phyloP scores from a whole-genome alignment of 2,797 vertebrate genomes.

The Paratrypauchen microcephalus region DNA sequence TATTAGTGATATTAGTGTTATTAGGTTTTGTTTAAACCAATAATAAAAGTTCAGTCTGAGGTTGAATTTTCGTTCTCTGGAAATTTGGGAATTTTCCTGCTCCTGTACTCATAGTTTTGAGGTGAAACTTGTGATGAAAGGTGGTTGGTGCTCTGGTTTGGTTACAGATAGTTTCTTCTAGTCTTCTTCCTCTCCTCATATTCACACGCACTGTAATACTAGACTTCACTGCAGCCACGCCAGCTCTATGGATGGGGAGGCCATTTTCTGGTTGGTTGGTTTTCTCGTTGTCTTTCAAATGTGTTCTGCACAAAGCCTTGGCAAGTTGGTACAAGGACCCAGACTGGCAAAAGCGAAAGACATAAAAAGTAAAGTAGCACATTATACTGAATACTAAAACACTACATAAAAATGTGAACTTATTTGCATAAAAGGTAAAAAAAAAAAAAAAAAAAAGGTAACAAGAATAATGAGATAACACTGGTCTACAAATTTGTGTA shows the following conservation, averaged over 20 bases:
- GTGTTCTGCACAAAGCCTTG: conserved; percentile 1
- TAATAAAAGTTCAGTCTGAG: too few species aligned
- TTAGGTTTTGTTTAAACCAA: too few species aligned
- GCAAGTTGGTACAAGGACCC: background rate
- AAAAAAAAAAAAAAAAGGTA: too few species aligned
- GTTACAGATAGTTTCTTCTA: conserved; percentile 60
- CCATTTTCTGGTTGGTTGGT: conserved; percentile 7
- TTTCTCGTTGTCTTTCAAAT: background rate
- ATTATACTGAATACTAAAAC: background rate
- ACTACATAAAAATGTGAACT: background rate
- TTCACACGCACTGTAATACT: conserved; percentile 18
- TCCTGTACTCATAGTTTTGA: conserved; percentile 29
- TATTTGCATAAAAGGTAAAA: too few species aligned
- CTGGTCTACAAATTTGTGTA: too few species aligned
- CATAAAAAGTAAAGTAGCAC: background rate
- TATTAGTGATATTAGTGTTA: too few species aligned
- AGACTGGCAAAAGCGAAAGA: background rate
- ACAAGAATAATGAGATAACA: too few species aligned
- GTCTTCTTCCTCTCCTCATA: conserved; percentile 30
- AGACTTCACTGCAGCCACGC: background rate
- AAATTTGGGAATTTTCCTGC: too few species aligned
- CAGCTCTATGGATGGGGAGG: conserved; percentile 28
- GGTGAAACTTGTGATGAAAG: conserved; percentile 30
- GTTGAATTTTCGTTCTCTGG: too few species aligned
- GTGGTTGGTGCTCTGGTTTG: conserved; percentile 44